Evolutionary conservation across 1,140 invertebrate species (phyloP).

Genomic region (Anastrepha obliqua): DNA sequence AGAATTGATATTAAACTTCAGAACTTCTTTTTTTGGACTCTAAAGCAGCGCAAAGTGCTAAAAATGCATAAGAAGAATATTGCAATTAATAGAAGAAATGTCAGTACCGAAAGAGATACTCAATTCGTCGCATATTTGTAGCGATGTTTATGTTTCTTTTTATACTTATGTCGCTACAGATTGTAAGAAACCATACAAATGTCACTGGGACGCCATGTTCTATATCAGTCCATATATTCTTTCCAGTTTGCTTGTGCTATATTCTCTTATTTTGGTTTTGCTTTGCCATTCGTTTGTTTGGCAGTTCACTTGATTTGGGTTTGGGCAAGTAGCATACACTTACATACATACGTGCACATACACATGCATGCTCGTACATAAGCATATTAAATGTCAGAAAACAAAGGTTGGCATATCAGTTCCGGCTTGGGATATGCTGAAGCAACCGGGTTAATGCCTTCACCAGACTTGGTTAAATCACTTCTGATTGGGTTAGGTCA

Average conservation of each 20-base stretch:
- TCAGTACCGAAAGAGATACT: neutral
- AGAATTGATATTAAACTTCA: neutral
- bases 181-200: conserved; percentile 23
- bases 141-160: neutral
- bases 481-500: conserved; percentile 36
- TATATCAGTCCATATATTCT: neutral
- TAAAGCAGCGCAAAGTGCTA: neutral
- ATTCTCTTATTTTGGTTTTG: neutral
- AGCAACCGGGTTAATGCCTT: conserved; percentile 43
- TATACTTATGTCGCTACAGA: neutral
- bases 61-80: neutral
- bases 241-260: neutral
- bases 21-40: neutral
- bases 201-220: conserved; percentile 15
- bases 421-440: conserved; percentile 50
- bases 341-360: neutral
- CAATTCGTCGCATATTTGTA: neutral
- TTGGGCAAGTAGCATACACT: neutral
- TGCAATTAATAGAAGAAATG: neutral
- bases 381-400: conserved; percentile 42
- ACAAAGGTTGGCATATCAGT: conserved; percentile 45
- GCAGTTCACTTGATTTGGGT: conserved; percentile 21
- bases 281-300: conserved; percentile 7
- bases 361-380: neutral
- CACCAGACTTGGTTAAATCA: conserved; percentile 38